Base-by-base conservation (phyloP, 2,888 invertebrate genomes). In the Lycocerus yunnanus region DNA sequence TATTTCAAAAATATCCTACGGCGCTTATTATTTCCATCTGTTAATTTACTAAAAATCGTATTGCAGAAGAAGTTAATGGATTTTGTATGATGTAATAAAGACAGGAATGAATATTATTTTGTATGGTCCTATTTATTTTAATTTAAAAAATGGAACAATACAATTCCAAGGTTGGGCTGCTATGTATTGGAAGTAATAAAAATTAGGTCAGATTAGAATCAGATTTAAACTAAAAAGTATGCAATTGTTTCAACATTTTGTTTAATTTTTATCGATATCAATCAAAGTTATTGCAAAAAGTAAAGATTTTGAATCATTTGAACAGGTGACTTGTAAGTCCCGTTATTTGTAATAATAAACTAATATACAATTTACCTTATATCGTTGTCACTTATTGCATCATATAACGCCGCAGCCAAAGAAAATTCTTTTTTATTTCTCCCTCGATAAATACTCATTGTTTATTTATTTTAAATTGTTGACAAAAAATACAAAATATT, bases 391-490 rank as follows among this genome's bases (percentile, higher is more conserved):
- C 80, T 80, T 20, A 82, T 81, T 65, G 80, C 75, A 74, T 82
- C 82, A 76, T 82, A 82, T 60, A 82, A 77, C 8, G 79, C 74
- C 15, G 80, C 79, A 14, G 81, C 80, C 71, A 82, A 75, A 72
- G 80, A 80, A 72, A 81, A 79, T 72, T 82, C 82, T 18, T 77
- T 81, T 16, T 74, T 76, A 65, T 65, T 80, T 71, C 80, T 74
- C 58, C 82, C 82, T 69, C 81, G 78, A 75, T 82, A 82, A 75
- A 81, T 80, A 73, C 78, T 81, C 82, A 82, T 81, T 78, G 73
- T 80, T 63, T 20, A n/a, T 43, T 43, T 21, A 0, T 43, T 43
- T 43, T 27, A 4, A 27, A 4, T 13, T 13, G 3, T 27, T 13
- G 9, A 21, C 21, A 21, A 9, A 27, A 2, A 13, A 27, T 27